phyloP scores from a whole-genome alignment of 2,797 vertebrate species.

The Mastacembelus armatus region DNA sequence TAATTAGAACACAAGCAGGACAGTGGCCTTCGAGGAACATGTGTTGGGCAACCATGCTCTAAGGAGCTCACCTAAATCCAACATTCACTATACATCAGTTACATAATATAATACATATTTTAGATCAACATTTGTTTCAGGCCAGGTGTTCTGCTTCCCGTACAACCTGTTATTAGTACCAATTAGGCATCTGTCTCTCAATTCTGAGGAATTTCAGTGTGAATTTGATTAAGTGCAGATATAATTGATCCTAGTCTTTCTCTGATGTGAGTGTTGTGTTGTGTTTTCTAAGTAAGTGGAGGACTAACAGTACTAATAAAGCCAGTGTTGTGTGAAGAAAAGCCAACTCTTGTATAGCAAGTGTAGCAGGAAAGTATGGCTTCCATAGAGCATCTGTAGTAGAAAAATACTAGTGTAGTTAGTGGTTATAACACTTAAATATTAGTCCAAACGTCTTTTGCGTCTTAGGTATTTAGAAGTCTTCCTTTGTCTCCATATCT shows the following conservation, averaged over 20 bases:
- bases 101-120: no score
- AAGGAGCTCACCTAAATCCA: no score
- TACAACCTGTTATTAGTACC: slow-evolving; percentile 9
- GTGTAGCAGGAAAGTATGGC: slow-evolving; percentile 25
- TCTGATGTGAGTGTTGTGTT: slow-evolving; percentile 48
- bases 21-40: no score
- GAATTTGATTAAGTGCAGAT: slow-evolving; percentile 42
- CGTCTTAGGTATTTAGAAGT: slow-evolving; percentile 45
- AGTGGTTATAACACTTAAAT: slow-evolving; percentile 31
- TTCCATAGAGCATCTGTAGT: slow-evolving; percentile 27
- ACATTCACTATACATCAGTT: no score
- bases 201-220: slow-evolving; percentile 45
- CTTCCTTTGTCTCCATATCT: slow-evolving; percentile 50
- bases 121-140: no score
- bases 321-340: slow-evolving; percentile 37
- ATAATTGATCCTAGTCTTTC: slow-evolving; percentile 34
- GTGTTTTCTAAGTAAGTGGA: slow-evolving; percentile 44
- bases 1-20: no score
- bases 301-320: slow-evolving; percentile 30
- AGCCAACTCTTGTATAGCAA: slow-evolving; percentile 9
- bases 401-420: slow-evolving; percentile 46
- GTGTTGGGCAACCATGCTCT: no score
- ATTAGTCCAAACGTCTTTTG: slow-evolving; percentile 39
- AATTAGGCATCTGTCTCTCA: neutral
- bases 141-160: no score